Base-by-base conservation (phyloP, 2,888 invertebrate genomes). In the Cantharis nigra region DNA sequence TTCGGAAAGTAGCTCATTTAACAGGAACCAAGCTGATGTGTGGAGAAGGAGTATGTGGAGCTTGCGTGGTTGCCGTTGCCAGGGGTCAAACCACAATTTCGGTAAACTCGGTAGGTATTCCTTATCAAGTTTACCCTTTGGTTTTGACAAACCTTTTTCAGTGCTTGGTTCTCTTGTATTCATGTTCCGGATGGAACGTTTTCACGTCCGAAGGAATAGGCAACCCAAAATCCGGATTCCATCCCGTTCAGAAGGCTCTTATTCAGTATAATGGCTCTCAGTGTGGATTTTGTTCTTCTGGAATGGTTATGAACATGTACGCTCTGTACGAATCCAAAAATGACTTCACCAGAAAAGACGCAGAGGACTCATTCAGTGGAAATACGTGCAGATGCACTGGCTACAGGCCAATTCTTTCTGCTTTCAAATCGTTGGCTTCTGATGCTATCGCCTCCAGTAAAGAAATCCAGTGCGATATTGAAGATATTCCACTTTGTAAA, bases 301-400 rank as follows among this genome's bases (percentile, higher is more conserved):
- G 94, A 9, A 94, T 94, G 92, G 91, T 95, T 63, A 94, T 94
- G 94, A 92, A 91, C 83, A 94, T 94, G 93, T 92, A 92, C 87
- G 92, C 90, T 69, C 81, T 90, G 20, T 84, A 89, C 81, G 83
- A 87, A 63, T 88, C 85, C 26, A 49, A 49, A 49, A 20, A 10
- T 9, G 86, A 89, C 7, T 87, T 88, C 70, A 91, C 91, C 0
- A 90, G 91, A 90, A 87, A 90, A 82, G 91, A 93, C 81, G 90
- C 7, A 1, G 65, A 67, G 13, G 26, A 67, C 10, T 67, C 65
- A 3, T 67, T 67, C 13, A 67, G 23, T 10, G 92, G 94, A 72
- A 94, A 94, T 82, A 90, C 93, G 16, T 95, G 95, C 80, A 89
- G 95, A 75, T 95, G 95, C 83, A 95, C 95, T 0, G 93, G 93